Evolutionary conservation across 2,888 invertebrate species (phyloP).

Genomic region (Euspilapteryx auroguttella): DNA sequence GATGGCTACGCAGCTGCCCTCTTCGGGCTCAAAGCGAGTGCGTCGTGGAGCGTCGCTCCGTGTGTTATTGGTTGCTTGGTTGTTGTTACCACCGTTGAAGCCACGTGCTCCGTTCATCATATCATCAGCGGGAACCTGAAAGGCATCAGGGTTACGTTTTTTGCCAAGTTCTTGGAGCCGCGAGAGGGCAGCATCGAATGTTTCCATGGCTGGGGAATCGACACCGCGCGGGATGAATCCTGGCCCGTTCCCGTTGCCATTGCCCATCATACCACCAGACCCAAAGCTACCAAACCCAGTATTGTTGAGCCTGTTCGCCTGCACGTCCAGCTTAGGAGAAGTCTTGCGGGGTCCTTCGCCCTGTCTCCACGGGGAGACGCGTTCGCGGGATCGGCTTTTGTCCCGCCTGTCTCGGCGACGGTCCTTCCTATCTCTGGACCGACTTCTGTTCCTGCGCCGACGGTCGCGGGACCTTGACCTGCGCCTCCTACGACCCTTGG

Average conservation of each 20-base stretch:
- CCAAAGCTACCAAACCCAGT: too few species aligned
- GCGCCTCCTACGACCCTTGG: constrained; percentile 48
- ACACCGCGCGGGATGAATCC: background rate
- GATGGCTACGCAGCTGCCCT: constrained; percentile 68
- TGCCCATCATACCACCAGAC: too few species aligned
- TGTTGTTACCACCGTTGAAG: constrained; percentile 9
- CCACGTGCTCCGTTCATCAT: constrained; percentile 13
- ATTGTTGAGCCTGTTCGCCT: background rate
- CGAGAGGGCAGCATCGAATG: constrained; percentile 8
- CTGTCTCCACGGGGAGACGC: constrained; percentile 9
- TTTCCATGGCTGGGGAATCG: background rate
- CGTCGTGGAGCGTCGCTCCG: constrained; percentile 16
- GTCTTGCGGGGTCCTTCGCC: background rate
- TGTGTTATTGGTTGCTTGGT: constrained; percentile 1
- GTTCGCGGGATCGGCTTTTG: constrained; percentile 59
- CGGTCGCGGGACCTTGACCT: constrained; percentile 62
- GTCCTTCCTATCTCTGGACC: constrained; percentile 53
- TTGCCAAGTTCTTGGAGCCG: constrained; percentile 52
- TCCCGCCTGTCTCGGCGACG: constrained; percentile 53
- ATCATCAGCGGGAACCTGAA: constrained; percentile 36
- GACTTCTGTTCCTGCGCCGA: constrained; percentile 59
- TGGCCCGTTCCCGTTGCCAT: background rate
- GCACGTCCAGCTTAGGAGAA: background rate
- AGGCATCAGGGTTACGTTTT: constrained; percentile 63
- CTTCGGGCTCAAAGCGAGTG: constrained; percentile 15